Conservation (phyloP, 2,113 vertebrate genomes). For the Limanda limanda region DNA sequence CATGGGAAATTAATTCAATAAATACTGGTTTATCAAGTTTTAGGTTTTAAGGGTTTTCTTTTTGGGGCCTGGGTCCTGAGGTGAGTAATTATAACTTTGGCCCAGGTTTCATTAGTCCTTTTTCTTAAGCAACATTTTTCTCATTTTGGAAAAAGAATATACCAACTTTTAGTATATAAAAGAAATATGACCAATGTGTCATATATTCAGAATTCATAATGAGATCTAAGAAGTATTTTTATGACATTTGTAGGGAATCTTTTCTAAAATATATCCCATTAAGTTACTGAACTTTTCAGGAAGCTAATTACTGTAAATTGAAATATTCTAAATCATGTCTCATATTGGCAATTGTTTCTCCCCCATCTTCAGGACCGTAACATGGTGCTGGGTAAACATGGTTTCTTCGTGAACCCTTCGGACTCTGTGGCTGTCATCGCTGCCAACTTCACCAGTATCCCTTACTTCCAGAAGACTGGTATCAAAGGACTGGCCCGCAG, state of each 20-base stretch:
- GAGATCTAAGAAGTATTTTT: background rate
- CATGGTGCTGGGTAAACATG: slow-evolving; percentile 97
- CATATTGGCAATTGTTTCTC: background rate
- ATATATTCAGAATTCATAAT: background rate
- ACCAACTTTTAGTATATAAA: background rate
- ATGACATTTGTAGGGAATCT: too few species aligned
- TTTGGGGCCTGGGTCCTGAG: slow-evolving; percentile 1
- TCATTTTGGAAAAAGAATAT: slow-evolving; percentile 4
- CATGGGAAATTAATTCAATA: slow-evolving; percentile 15
- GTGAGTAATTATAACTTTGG: slow-evolving; percentile 11
- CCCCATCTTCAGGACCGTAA: slow-evolving; percentile 89
- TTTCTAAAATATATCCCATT: background rate
- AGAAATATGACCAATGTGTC: background rate
- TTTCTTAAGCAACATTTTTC: background rate
- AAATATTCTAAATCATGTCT: background rate
- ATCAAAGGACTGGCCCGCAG: slow-evolving; percentile 95
- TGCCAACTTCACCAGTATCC: slow-evolving; percentile 95
- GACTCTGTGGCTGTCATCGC: slow-evolving; percentile 97
- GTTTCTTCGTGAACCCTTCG: slow-evolving; percentile 98
- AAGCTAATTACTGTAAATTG: background rate
- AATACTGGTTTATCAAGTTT: slow-evolving; percentile 12
- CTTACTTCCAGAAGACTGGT: slow-evolving; percentile 95
- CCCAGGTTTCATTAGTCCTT: slow-evolving; percentile 2
- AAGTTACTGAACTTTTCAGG: background rate
- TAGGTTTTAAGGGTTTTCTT: background rate